Evolutionary conservation across 2,113 vertebrate genomes (phyloP).

Genomic region (Sturnira hondurensis): DNA sequence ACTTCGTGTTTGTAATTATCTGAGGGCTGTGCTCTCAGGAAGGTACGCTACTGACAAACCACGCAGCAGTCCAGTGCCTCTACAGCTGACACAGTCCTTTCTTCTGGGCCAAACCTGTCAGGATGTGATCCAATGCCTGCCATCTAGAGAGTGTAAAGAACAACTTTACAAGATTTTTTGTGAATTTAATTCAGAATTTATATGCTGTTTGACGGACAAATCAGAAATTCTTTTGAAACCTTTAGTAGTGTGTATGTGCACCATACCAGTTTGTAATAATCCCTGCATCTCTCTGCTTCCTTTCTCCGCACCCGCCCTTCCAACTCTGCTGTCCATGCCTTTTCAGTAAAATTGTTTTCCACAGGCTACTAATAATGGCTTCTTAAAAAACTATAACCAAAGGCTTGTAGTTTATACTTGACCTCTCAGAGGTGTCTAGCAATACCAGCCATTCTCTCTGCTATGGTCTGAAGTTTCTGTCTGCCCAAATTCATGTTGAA

Average conservation of each 20-base stretch:
- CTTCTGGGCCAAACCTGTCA: not conserved
- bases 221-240: not conserved
- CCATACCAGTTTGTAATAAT: not conserved
- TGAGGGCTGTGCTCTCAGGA: constrained; percentile 20
- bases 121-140: not conserved
- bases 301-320: not conserved
- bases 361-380: not conserved
- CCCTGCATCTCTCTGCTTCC: not conserved
- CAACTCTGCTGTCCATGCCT: not conserved
- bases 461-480: not conserved
- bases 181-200: not conserved
- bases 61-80: not conserved
- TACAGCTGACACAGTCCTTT: not conserved
- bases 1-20: constrained; percentile 55
- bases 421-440: not conserved
- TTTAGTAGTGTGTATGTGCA: not conserved
- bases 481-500: not conserved
- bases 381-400: not conserved
- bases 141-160: not conserved
- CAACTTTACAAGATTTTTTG: not conserved
- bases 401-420: not conserved
- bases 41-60: constrained; percentile 19
- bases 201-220: not conserved
- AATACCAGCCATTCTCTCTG: not conserved
- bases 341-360: not conserved